phyloP scores from a whole-genome alignment of 2,113 vertebrate species.

The Zootoca vivipara region DNA sequence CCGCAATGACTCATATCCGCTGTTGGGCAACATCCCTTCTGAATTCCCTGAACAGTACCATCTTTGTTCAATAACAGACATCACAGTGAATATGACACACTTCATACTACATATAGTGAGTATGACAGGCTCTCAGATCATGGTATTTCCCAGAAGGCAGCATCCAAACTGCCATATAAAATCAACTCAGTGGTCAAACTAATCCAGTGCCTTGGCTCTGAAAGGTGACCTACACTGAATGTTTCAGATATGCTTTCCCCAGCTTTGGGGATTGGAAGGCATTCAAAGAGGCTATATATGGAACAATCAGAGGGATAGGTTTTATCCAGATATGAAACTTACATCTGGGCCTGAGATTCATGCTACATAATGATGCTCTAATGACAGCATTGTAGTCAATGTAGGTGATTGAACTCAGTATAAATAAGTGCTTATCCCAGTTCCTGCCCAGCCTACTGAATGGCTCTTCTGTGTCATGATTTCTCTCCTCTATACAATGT shows the following conservation, averaged over 20 bases:
- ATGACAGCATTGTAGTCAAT: slow-evolving; percentile 6
- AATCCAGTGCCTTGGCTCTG: background rate
- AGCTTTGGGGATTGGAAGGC: slow-evolving; percentile 1
- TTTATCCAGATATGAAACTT: background rate
- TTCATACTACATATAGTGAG: background rate
- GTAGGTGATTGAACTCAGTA: background rate
- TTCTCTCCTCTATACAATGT: background rate
- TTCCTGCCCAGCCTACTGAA: background rate
- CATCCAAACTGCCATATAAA: background rate
- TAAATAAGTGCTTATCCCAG: slow-evolving; percentile 1
- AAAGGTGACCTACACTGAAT: background rate
- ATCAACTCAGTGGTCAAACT: background rate
- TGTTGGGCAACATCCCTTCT: slow-evolving; percentile 38
- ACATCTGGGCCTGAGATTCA: background rate
- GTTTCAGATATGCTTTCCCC: background rate
- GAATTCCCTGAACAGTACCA: slow-evolving; percentile 18
- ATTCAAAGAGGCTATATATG: background rate
- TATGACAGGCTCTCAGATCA: background rate
- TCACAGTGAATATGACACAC: background rate
- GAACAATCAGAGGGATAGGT: background rate
- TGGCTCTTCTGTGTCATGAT: background rate
- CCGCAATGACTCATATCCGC: background rate
- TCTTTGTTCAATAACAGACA: slow-evolving; percentile 10
- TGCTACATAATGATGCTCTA: slow-evolving; percentile 19
- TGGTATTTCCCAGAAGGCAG: slow-evolving; percentile 23